Conservation (phyloP, 2,113 vertebrate species). For the Ceratotherium simum region DNA sequence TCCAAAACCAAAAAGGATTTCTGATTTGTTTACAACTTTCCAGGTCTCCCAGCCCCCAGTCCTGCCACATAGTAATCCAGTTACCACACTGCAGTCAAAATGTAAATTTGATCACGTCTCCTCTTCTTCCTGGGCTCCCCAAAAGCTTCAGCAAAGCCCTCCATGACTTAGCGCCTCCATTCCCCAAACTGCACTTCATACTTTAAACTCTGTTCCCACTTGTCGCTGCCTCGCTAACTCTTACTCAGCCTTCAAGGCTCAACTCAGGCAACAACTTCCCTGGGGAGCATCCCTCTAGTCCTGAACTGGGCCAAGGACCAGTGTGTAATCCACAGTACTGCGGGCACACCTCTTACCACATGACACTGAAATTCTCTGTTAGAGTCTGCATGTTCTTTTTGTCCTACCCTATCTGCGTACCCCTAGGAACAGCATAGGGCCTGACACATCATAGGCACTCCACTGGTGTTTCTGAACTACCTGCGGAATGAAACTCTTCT, state of each 20-base stretch:
- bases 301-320: not conserved
- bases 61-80: no score
- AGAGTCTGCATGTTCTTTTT: not conserved
- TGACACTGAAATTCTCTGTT: not conserved
- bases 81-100: not conserved
- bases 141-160: not conserved
- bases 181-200: not conserved
- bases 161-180: not conserved
- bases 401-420: not conserved
- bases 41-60: not conserved
- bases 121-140: not conserved
- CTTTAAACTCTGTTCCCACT: not conserved
- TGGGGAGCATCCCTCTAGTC: not conserved
- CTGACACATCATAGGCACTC: not conserved
- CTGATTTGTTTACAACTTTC: not conserved
- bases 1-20: not conserved
- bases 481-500: not conserved
- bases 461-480: not conserved
- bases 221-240: not conserved
- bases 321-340: not conserved
- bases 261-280: not conserved
- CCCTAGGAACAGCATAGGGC: not conserved
- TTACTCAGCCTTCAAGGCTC: not conserved
- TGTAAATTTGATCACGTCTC: not conserved
- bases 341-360: not conserved